Evolutionary conservation across 2,888 invertebrate genomes (phyloP), one percentile per base, ranked within the genome.

Genomic region (Cantharis lateralis): DNA sequence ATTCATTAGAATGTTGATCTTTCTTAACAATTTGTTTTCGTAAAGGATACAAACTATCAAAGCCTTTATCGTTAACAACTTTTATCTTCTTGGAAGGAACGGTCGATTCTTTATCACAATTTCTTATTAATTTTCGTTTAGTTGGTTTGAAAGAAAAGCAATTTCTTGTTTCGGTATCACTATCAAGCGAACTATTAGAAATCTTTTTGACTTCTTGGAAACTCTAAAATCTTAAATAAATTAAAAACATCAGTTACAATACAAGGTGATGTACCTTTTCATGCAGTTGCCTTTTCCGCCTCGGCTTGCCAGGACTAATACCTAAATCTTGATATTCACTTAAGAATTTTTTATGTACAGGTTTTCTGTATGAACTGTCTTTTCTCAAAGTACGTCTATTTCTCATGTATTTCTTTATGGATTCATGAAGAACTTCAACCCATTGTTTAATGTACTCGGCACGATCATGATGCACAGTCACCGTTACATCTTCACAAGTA

Each of bases 331-430:
- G 89, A 83, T 92, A 91, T 78, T 90, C 88, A 79, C 89, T 88
- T 10, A 92, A 83, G 79, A 91, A 90, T 83, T 90, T 90, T 72
- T 91, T 89, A 73, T 92, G 88, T 16, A 92, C 89, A 11, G 93
- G 92, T 68, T 90, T 89, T 71, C 92, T 88, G 62, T 91, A 90
- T 77, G 93, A 93, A 74, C 92, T 92, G 76, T 92, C 92, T 82
- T 93, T 93, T 63, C 91, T 87, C 71, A 93, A 86, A 0, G 93
- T 93, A 83, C 91, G 90, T 48, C 92, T 88, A 79, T 91, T 91
- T 80, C 90, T 90, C 15, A 91, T 86, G 80, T 91, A 91, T 85
- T 90, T 87, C 72, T 90, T 89, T 79, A 93, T 91, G 15, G 93
- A 89, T 74, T 89, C 88, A 73, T 90, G 89, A 63, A 93, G 87